Evolutionary conservation across 92 coral and sea anemone genomes (phyloP).

Genomic region (Galaxea fascicularis): DNA sequence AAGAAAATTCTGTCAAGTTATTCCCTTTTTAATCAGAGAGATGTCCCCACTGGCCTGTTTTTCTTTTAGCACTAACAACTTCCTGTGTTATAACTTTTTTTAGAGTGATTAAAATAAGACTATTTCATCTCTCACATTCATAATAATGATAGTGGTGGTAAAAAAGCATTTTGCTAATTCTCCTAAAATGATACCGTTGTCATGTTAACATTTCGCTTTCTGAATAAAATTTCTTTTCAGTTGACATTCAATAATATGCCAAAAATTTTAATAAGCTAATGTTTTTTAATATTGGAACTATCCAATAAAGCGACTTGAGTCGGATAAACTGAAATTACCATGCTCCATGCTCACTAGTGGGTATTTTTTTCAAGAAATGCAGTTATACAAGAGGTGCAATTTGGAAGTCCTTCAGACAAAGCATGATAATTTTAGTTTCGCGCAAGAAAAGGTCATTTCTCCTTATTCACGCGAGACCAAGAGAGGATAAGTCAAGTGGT

Average conservation of each 20-base stretch:
- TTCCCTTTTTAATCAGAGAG: background rate
- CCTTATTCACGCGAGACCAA: too few species aligned
- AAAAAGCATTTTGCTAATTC: slow-evolving; percentile 1
- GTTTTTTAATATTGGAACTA: too few species aligned
- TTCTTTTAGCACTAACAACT: background rate
- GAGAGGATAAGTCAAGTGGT: too few species aligned
- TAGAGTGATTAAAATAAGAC: background rate
- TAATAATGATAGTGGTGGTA: background rate
- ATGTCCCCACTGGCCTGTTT: background rate
- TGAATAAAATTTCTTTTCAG: background rate
- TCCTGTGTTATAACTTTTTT: background rate
- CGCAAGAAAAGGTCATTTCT: too few species aligned
- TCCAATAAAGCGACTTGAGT: too few species aligned
- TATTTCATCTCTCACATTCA: background rate
- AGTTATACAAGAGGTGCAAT: too few species aligned
- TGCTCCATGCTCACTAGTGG: too few species aligned
- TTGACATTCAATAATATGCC: background rate
- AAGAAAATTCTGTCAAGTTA: background rate
- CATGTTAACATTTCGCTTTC: slow-evolving; percentile 14
- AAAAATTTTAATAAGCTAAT: too few species aligned
- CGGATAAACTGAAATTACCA: too few species aligned
- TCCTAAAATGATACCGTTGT: background rate
- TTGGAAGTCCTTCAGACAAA: too few species aligned
- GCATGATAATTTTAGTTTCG: too few species aligned
- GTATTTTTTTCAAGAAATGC: too few species aligned